Evolutionary conservation across 2,888 invertebrate genomes (phyloP).

Genomic region (Cybosia mesomella): DNA sequence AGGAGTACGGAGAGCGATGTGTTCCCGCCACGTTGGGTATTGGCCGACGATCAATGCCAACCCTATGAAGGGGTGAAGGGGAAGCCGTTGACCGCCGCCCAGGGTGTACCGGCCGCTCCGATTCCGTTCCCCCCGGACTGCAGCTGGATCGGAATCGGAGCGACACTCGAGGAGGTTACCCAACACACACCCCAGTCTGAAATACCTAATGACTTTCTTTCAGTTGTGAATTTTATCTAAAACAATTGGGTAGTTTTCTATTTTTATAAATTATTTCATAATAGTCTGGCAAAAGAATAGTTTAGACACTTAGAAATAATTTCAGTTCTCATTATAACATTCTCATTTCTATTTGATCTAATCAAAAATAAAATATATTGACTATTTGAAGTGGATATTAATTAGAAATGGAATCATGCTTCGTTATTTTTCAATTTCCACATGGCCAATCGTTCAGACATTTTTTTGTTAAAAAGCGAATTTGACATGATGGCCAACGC

Average conservation of each 20-base stretch:
- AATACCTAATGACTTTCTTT: background rate
- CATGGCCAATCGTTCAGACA: background rate
- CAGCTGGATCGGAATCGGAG: too few species aligned
- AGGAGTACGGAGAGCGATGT: too few species aligned
- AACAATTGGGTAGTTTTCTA: constrained; percentile 1
- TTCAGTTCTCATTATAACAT: background rate
- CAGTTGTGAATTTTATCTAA: background rate
- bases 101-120: too few species aligned
- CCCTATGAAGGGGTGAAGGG: too few species aligned
- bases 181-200: too few species aligned
- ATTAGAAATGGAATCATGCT: background rate
- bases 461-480: background rate
- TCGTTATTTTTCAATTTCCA: background rate
- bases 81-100: too few species aligned
- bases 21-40: too few species aligned
- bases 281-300: background rate
- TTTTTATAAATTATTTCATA: background rate
- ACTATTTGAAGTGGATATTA: background rate
- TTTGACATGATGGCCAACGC: background rate
- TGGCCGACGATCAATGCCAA: too few species aligned
- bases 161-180: too few species aligned
- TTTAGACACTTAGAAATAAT: background rate
- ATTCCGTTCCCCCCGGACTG: too few species aligned
- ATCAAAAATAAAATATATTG: background rate
- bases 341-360: background rate